These are phyloP conservation scores for Acropora yongei DNA, from an alignment of 64 coral and sea anemone species.

Conservation along the genomic window DNA sequence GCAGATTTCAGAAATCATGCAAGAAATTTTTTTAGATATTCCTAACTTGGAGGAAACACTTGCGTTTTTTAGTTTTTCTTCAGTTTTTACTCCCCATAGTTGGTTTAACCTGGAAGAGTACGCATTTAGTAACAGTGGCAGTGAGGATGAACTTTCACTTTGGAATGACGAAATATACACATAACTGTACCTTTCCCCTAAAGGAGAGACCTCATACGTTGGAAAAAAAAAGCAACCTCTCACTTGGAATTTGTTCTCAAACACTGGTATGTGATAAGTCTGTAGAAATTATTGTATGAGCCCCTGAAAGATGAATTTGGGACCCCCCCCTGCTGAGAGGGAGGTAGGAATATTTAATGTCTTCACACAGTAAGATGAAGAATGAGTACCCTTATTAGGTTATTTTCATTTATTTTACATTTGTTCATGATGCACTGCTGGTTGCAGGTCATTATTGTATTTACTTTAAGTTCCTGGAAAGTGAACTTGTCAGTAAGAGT, in stretches of 20 bases:
- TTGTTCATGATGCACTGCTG: slow-evolving; percentile 2
- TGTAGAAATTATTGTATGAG: neutral
- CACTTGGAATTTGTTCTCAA: neutral
- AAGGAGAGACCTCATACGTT: too few relatives aligned
- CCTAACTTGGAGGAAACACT: slow-evolving; percentile 60
- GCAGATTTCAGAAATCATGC: slow-evolving; percentile 41
- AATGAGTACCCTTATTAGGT: neutral
- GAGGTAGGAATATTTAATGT: too few relatives aligned
- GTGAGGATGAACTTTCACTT: neutral
- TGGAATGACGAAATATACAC: neutral
- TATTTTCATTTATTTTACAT: slow-evolving; percentile 3
- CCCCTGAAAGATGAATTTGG: neutral
- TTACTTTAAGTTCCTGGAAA: neutral
- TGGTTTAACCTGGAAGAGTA: slow-evolving; percentile 19
- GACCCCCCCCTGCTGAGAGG: neutral
- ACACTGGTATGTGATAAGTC: neutral
- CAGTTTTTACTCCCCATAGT: neutral
- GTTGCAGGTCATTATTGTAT: neutral
- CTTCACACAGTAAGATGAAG: neutral
- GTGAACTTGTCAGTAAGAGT: neutral
- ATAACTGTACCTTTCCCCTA: too few relatives aligned
- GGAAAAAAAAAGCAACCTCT: neutral
- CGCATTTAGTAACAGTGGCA: slow-evolving; percentile 16
- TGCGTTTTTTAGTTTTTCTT: neutral
- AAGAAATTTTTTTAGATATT: too few relatives aligned